A percentile compares a stretch with the other conserved stretches of the same genome.
Evolutionary conservation across 2,888 invertebrate genomes (phyloP).

Genomic region (Theodoxus fluviatilis): DNA sequence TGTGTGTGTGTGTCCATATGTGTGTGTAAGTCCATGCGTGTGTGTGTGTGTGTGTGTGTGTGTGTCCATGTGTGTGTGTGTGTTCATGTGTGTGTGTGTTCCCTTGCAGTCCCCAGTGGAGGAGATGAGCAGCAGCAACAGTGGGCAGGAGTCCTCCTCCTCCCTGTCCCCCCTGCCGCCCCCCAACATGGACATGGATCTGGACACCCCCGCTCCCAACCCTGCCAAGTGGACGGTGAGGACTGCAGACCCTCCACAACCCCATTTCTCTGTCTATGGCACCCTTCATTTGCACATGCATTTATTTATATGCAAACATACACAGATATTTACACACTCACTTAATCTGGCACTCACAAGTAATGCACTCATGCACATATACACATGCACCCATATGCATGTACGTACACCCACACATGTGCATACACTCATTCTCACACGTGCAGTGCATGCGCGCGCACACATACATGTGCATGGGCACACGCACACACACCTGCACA

Average conservation of each 20-base stretch:
- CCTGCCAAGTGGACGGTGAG: slow-evolving; percentile 59
- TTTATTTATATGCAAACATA: neutral
- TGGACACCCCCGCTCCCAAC: slow-evolving; percentile 39
- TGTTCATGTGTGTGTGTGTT: neutral
- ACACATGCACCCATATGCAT: too few relatives aligned
- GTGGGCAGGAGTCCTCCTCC: slow-evolving; percentile 47
- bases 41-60: neutral
- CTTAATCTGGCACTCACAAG: too few relatives aligned
- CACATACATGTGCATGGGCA: too few relatives aligned
- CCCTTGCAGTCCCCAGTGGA: slow-evolving; percentile 34
- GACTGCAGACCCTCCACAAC: too few relatives aligned
- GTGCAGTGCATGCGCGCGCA: too few relatives aligned
- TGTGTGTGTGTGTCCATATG: neutral
- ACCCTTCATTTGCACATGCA: neutral
- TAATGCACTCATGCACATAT: too few relatives aligned
- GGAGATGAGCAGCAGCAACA: slow-evolving; percentile 49
- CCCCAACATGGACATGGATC: slow-evolving; percentile 42
- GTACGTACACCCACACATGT: too few relatives aligned
- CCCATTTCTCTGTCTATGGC: neutral
- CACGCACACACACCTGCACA: too few relatives aligned
- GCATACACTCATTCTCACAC: too few relatives aligned
- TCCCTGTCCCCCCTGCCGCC: slow-evolving; percentile 54
- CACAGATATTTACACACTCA: too few relatives aligned
- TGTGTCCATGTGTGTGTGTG: neutral
- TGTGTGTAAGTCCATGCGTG: neutral